Evolutionary conservation across 2,113 vertebrate genomes (phyloP).

Genomic region (Eolophus roseicapilla): DNA sequence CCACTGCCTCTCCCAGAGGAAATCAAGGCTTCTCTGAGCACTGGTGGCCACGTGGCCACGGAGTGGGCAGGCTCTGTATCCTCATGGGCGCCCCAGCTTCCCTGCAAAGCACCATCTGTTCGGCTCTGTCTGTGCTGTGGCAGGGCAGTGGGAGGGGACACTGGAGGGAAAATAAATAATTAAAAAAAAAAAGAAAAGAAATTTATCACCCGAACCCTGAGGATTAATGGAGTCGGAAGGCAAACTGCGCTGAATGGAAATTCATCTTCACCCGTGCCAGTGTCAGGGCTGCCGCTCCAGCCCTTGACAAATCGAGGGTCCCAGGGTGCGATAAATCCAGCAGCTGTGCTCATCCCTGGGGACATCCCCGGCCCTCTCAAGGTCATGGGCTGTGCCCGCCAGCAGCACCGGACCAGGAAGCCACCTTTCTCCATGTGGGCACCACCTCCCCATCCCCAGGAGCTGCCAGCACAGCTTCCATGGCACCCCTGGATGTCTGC

Average conservation of each 20-base stretch:
- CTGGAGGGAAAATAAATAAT: conserved; percentile 85
- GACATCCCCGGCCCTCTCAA: conserved; percentile 1
- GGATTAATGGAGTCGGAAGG: conserved; percentile 85
- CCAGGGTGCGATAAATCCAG: conserved; percentile 88
- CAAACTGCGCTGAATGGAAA: conserved; percentile 89
- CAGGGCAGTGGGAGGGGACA: conserved; percentile 78
- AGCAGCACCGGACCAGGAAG: rapidly evolving
- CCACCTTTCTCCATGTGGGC: rapidly evolving
- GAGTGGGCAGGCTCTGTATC: conserved; percentile 82
- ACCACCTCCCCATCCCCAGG: not conserved
- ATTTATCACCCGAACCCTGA: conserved; percentile 87
- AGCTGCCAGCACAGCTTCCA: not conserved
- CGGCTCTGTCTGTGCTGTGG: conserved; percentile 59
- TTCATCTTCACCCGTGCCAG: conserved; percentile 91
- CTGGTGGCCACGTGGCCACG: conserved; percentile 75
- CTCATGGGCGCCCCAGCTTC: conserved; percentile 78
- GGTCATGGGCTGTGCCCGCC: not conserved
- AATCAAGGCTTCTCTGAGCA: conserved; percentile 86
- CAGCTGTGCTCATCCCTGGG: conserved; percentile 63
- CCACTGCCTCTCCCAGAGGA: conserved; percentile 87
- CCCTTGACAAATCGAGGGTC: conserved; percentile 93
- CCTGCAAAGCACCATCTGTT: conserved; percentile 76
- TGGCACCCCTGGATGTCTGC: not conserved
- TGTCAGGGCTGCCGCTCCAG: conserved; percentile 82
- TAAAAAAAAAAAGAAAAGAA: conserved; percentile 77